These are phyloP conservation scores for Yoshiicerus persimilis DNA, from an alignment of 1,140 invertebrate genomes.

Conservation along the genomic window DNA sequence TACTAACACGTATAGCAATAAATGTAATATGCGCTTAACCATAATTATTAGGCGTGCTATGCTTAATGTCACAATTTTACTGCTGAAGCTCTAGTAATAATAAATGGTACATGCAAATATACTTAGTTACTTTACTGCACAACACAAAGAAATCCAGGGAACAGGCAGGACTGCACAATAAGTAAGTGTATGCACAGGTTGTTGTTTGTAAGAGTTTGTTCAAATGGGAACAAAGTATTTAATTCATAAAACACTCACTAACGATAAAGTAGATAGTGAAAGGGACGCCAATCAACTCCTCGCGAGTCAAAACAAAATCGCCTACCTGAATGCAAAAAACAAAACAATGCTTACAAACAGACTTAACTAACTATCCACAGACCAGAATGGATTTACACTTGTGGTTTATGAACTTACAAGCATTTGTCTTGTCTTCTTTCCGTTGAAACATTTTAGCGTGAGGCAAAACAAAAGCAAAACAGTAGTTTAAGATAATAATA, in stretches of 20 bases:
- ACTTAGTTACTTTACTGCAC: not conserved
- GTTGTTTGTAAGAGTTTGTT: not conserved
- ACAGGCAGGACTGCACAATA: not conserved
- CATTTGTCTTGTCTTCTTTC: too few species aligned
- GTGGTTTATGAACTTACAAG: not conserved
- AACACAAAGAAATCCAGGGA: not conserved
- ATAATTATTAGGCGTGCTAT: not conserved
- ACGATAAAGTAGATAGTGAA: not conserved
- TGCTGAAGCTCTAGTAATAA: not conserved
- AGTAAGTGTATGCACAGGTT: not conserved
- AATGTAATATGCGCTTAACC: not conserved
- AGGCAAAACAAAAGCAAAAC: not conserved
- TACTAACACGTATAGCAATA: too few species aligned
- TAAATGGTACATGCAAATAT: not conserved
- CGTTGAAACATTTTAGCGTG: not conserved
- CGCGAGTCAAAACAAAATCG: not conserved
- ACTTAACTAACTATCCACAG: not conserved
- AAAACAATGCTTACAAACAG: not conserved
- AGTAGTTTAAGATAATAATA: not conserved
- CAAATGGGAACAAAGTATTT: conserved; percentile 3
- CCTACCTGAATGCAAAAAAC: not conserved
- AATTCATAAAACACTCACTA: not conserved
- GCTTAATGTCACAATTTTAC: not conserved
- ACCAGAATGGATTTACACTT: not conserved
- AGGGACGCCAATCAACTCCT: not conserved